A percentile compares a stretch with the other conserved stretches of the same genome.
Conservation (phyloP, 2,888 invertebrate genomes). For the Hypolimnas misippus region DNA sequence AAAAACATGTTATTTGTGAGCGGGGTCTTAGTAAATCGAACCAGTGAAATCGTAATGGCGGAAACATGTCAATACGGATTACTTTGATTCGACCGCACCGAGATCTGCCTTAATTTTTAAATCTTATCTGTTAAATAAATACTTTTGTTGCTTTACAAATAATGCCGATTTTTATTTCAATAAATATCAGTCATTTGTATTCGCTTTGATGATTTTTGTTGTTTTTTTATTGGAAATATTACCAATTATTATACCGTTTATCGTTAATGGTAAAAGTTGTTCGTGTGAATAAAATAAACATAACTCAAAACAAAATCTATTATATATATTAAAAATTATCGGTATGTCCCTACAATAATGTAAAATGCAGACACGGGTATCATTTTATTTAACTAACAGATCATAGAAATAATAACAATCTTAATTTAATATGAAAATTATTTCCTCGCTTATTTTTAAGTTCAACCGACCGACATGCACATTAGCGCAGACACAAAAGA, state of each 20-base stretch:
- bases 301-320: no score
- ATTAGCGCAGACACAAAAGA: neutral
- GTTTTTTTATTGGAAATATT: slow-evolving; percentile 5
- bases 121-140: slow-evolving; percentile 39
- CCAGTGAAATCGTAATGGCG: slow-evolving; percentile 76
- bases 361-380: no score
- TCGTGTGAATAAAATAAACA: no score
- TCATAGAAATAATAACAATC: no score
- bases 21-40: slow-evolving; percentile 63
- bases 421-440: neutral
- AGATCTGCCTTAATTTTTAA: slow-evolving; percentile 44
- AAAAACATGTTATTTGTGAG: slow-evolving; percentile 62
- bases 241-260: no score
- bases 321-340: no score
- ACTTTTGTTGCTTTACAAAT: slow-evolving; percentile 32
- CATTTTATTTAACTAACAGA: no score
- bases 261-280: no score
- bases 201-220: slow-evolving; percentile 5
- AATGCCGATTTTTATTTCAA: slow-evolving; percentile 15
- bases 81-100: slow-evolving; percentile 57
- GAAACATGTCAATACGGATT: slow-evolving; percentile 81
- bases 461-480: neutral
- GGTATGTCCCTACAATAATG: no score
- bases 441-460: neutral
- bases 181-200: slow-evolving; percentile 4